A percentile compares a stretch with the other conserved stretches of the same genome.
Evolutionary conservation across 2,113 vertebrate genomes (phyloP).

Genomic region (Cryptoleucopteryx plumbea): DNA sequence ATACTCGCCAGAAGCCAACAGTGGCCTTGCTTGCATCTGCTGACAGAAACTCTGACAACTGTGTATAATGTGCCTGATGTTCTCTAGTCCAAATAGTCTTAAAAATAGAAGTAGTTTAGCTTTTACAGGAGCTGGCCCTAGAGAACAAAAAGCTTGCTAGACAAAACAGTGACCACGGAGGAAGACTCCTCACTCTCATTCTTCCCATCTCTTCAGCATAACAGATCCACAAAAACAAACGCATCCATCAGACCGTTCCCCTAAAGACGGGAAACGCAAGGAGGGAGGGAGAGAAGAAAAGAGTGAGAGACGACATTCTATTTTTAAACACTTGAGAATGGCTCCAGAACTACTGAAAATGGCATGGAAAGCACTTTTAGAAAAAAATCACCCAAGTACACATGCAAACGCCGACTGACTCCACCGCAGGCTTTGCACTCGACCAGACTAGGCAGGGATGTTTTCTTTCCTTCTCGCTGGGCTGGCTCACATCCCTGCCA

Average conservation of each 20-base stretch:
- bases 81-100: neutral
- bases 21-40: neutral
- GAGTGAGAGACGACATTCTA: neutral
- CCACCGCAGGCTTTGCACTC: rapidly evolving
- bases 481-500: neutral
- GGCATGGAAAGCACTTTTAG: neutral
- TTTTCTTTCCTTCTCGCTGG: neutral
- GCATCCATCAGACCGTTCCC: neutral
- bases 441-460: neutral
- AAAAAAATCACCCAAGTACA: neutral
- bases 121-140: neutral
- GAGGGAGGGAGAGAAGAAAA: neutral
- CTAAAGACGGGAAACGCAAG: neutral
- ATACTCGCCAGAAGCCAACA: neutral
- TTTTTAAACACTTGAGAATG: constrained; percentile 19
- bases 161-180: neutral
- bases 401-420: neutral
- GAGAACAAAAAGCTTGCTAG: neutral
- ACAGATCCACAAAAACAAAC: constrained; percentile 1
- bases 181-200: neutral
- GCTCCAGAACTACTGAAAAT: constrained; percentile 28
- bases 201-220: neutral
- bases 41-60: constrained; percentile 9
- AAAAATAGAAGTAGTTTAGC: constrained; percentile 19
- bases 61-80: neutral